Evolutionary conservation across 2,113 vertebrate species (phyloP), one percentile per base, ranked within the genome.

Genomic region (Corythornis vintsioides): DNA sequence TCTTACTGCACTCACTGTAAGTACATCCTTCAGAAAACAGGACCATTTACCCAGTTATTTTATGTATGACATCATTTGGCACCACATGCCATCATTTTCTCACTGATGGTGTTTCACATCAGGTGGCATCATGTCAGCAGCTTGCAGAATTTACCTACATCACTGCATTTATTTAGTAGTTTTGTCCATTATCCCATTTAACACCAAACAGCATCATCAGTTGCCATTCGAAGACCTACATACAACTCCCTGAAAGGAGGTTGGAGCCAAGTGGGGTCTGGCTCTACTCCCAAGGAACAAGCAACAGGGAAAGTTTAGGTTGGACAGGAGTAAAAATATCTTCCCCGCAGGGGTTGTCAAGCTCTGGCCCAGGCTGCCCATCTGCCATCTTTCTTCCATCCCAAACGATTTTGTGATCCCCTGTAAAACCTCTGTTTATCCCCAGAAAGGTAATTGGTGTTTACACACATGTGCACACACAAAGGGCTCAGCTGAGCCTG

Each of bases 1-100:
- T 52, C n/a, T 33, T 25, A n/a, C 33, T 40, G 10, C 33, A 9
- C 5, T 59, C 24, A 60, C 31, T 0, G 0, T 9, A 33, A 26
- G 65, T 71, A 29, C 26, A 10, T 69, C n/a, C 79, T 56, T 47
- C 19, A 26, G 43, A 24, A 52, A 24, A 52, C 26, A 33, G 19
- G 3, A 33, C 53, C 28, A 11, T 13, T 19, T 29, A 22, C 40
- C 22, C n/a, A 19, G 18, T 63, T 28, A 26, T 45, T 72, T 61
- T 9, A 28, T 25, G 78, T 15, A 55, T 1, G 3, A 25, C 35
- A 26, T 40, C 43, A 21, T 57, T 47, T 33, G 43, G 21, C 22
- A 29, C 15, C 8, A 15, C 18, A 26, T 31, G 28, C n/a, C 1
- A 0, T 66, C 3, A 15, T 52, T 85, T 57, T 26, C 38, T 71